Evolutionary conservation across 2,797 vertebrate genomes (phyloP).

Genomic region (Myotis myotis): DNA sequence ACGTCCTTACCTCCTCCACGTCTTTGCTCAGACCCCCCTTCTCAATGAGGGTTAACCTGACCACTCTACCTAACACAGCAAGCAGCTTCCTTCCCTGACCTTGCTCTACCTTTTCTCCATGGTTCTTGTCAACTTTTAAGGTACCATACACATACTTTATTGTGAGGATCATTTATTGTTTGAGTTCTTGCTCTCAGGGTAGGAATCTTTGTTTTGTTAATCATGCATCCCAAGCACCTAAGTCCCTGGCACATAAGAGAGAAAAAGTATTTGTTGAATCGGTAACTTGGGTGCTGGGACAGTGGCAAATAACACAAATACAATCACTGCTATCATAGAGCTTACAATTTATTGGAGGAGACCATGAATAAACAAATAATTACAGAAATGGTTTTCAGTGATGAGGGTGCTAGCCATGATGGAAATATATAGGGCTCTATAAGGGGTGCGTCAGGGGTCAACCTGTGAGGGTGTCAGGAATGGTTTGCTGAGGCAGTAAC

Average conservation of each 20-base stretch:
- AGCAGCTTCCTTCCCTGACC: background rate
- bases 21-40: background rate
- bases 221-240: background rate
- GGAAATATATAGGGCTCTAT: background rate
- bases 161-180: background rate
- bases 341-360: background rate
- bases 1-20: background rate
- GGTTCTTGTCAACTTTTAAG: background rate
- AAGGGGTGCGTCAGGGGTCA: background rate
- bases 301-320: background rate
- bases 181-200: background rate
- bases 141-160: background rate
- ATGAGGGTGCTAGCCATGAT: background rate
- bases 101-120: background rate
- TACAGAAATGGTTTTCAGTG: background rate
- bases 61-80: background rate
- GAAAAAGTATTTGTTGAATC: background rate
- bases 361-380: background rate
- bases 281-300: background rate
- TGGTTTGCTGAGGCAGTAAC: background rate
- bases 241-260: background rate
- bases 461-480: background rate
- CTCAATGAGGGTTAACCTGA: background rate
- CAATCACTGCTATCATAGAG: background rate
- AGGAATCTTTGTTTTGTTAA: conserved; percentile 11